phyloP scores from a whole-genome alignment of 2,888 invertebrate species.

The Heterodera filipjevi region DNA sequence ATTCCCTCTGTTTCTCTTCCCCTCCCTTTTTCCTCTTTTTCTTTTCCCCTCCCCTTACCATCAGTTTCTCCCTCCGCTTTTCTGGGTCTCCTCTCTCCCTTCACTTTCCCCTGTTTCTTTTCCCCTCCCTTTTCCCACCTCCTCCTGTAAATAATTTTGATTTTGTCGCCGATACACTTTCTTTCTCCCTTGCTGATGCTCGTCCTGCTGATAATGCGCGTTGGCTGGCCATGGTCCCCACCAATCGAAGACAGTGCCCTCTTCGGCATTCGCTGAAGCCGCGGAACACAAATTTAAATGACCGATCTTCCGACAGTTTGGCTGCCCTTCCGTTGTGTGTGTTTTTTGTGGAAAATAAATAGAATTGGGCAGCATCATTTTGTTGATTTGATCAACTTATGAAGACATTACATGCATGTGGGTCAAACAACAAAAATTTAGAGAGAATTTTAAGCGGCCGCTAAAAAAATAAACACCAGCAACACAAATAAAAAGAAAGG shows the following conservation, averaged over 20 bases:
- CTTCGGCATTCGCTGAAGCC: neutral
- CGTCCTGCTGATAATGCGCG: neutral
- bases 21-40: neutral
- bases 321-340: neutral
- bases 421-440: too few relatives aligned
- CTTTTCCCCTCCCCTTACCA: too few relatives aligned
- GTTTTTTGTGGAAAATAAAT: neutral
- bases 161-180: conserved; percentile 9
- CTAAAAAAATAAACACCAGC: too few relatives aligned
- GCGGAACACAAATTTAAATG: neutral
- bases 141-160: neutral
- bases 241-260: neutral
- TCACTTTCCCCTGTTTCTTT: neutral
- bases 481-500: too few relatives aligned
- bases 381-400: neutral
- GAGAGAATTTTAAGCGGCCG: too few relatives aligned
- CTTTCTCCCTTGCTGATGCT: neutral
- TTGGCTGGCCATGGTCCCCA: neutral
- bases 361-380: neutral
- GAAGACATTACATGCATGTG: too few relatives aligned
- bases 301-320: neutral
- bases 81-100: too few relatives aligned
- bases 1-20: neutral
- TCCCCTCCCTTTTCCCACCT: neutral
- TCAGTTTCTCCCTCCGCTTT: neutral